Base-by-base conservation (phyloP, 2,888 invertebrate genomes). In the Andrena haemorrhoa region DNA sequence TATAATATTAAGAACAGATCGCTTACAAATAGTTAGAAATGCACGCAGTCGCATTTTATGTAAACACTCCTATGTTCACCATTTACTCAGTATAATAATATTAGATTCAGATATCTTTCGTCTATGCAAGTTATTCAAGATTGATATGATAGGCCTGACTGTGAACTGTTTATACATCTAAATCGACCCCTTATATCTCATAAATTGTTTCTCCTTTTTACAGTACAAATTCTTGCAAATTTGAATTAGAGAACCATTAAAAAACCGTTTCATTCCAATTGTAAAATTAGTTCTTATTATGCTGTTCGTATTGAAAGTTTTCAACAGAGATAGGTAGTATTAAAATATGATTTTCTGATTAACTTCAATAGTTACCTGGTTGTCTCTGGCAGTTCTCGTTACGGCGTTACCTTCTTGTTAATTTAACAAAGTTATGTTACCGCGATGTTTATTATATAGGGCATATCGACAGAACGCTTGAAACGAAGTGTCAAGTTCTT, bases 61-160 rank as follows among this genome's bases (percentile, higher is more conserved):
- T 61, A 66, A 74, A 56, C 73, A 71, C 31, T 70, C 66, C 5
- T 66, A 29, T 72, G 60, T 60, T 63, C 31, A 60, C 26, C 65
- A 77, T 61, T 72, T 73, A 71, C 51, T 78, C 49, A 47, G 31
- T 78, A 78, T 23, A 71, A 41, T 81, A 83, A 60, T 76, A 71
- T 83, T 66, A 84, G 70, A 84, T 71, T 75, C 63, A 63, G 66
- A 61, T 65, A 65, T 71, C 29, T 76, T 83, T 74, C 72, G 7
- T 76, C n/a, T 80, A 69, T 56, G 56, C 53, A 84, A 73, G 53
- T 73, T 71, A 58, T 60, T 79, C 31, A 41, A 65, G 61, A 63
- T 78, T 85, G 85, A 84, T 85, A 85, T 85, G 85, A 84, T 75
- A 75, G 84, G 82, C 73, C 71, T 75, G 71, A 84, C 76, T 82